Percentiles rank a stretch among this genome's conserved stretches.
Conservation (phyloP, 1,140 invertebrate species). For the Mycetomoellerius zeteki region DNA sequence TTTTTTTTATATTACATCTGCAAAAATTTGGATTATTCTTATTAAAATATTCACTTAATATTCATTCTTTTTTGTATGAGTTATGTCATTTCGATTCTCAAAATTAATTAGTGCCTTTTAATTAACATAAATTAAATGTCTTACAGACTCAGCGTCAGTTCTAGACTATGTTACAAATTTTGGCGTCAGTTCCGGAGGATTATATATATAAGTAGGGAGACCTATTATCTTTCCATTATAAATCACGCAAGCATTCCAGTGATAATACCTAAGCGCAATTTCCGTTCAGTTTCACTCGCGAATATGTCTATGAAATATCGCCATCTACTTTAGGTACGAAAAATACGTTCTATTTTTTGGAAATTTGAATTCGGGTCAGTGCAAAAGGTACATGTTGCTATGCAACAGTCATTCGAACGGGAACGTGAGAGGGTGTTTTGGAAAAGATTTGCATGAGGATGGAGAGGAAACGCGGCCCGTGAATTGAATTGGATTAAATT, state of each 20-base stretch:
- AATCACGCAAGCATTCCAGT: neutral
- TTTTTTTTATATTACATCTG: too few species aligned
- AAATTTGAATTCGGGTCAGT: conserved; percentile 45
- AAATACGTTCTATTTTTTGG: conserved; percentile 16
- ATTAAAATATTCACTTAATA: too few species aligned
- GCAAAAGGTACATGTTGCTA: conserved; percentile 26
- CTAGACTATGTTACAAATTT: too few species aligned
- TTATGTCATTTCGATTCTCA: too few species aligned
- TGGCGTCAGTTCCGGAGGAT: too few species aligned
- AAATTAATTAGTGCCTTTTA: too few species aligned
- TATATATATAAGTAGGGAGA: too few species aligned
- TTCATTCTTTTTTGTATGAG: too few species aligned
- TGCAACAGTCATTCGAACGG: conserved; percentile 41
- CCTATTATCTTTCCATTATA: conserved; percentile 10
- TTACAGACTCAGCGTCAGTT: too few species aligned
- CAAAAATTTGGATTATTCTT: too few species aligned
- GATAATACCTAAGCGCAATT: neutral
- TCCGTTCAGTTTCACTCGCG: neutral
- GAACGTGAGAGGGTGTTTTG: conserved; percentile 16
- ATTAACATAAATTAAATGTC: too few species aligned
- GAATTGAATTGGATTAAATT: conserved; percentile 51
- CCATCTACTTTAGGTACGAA: neutral
- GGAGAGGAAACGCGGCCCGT: neutral
- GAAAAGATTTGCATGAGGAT: conserved; percentile 51
- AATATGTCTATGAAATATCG: neutral